Evolutionary conservation across 1,140 invertebrate species (phyloP).

Genomic region (Zeugodacus cucurbitae): DNA sequence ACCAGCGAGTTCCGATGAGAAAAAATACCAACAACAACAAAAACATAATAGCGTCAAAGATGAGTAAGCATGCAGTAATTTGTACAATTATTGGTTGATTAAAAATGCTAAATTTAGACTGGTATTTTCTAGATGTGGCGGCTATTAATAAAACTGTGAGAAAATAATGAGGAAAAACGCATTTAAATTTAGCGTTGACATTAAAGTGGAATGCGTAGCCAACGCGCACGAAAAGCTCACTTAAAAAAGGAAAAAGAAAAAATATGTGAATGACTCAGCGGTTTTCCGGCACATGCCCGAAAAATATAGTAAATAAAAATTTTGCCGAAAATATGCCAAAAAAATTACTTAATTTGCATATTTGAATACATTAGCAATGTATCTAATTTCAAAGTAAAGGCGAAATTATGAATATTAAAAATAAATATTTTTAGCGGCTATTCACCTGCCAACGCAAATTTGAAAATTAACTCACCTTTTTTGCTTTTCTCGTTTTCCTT

Average conservation of each 20-base stretch:
- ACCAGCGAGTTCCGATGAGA: neutral
- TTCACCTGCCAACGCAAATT: neutral
- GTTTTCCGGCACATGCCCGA: neutral
- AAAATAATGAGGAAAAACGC: neutral
- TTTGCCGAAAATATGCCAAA: neutral
- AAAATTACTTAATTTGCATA: neutral
- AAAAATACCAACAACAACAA: neutral
- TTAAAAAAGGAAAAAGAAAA: neutral
- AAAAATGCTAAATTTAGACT: slow-evolving; percentile 17
- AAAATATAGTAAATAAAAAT: neutral
- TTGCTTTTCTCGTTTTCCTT: neutral
- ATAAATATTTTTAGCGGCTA: neutral
- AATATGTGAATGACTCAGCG: neutral
- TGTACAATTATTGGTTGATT: neutral
- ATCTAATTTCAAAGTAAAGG: neutral
- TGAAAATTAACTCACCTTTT: neutral
- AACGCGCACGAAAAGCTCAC: neutral
- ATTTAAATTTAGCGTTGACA: neutral
- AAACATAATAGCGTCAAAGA: neutral
- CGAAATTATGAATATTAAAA: neutral
- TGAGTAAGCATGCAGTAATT: slow-evolving; percentile 19
- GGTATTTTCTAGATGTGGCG: neutral
- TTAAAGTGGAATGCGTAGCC: neutral
- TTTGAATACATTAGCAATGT: neutral
- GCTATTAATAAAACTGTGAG: slow-evolving; percentile 13